Base-by-base conservation (phyloP, 2,113 vertebrate genomes). In the Melanocharis versteri region DNA sequence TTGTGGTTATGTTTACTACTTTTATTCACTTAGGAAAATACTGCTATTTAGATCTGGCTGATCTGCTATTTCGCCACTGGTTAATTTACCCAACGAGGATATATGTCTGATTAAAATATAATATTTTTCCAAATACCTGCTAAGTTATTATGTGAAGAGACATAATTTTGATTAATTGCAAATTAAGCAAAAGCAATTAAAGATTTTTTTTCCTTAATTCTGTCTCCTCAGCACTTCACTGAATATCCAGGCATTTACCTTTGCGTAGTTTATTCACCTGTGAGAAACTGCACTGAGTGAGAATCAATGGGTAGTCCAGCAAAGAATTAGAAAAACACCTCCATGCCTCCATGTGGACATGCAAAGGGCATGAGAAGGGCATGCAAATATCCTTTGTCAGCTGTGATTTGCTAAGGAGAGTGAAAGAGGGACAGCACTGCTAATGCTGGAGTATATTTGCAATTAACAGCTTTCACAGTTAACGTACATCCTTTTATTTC, bases 391-490 rank as follows among this genome's bases (percentile, higher is more conserved):
- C 35, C 40, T 58, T 77, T 51, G 31, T n/a, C 50, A 53, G 61
- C 15, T 78, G 71, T 44, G 22, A n/a, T 51, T 81, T 88, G 37
- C 30, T 50, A 13, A 72, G 48, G 64, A 83, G 37, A 42, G 11
- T 31, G 58, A 56, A 93, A 83, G 30, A 72, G 69, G 50, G 91
- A 64, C 54, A 65, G 45, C 1, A 3, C 60, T 94, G 70, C 28
- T 87, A 28, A 85, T 77, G 71, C 24, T 48, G 70, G 39, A 79
- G 61, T 91, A 27, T 83, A 86, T 91, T 90, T 95, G 77, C 85
- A 95, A 91, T 92, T 94, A 95, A 92, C 70, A 75, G 33, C 81
- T 97, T 90, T 95, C 78, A 73, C 70, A 91, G 82, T 83, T 95
- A 92, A 65, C 75, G 79, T 81, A 30, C 30, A 84, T 80, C 89